Evolutionary conservation across 1,140 invertebrate genomes (phyloP).

Genomic region (Drosophila navojoa): DNA sequence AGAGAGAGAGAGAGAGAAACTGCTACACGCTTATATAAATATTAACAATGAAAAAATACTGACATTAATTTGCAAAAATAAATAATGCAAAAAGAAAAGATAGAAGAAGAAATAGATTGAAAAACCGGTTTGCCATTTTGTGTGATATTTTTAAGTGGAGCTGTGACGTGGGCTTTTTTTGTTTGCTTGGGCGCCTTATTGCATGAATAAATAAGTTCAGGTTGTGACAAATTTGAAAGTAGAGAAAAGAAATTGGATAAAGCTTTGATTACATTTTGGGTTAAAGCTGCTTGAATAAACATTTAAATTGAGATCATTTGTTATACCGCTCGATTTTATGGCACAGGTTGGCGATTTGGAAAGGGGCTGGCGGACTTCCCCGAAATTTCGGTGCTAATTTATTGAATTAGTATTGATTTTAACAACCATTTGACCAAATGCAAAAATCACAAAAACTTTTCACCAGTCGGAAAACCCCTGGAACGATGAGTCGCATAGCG

Average conservation of each 20-base stretch:
- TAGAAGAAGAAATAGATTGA: neutral
- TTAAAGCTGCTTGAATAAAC: conserved; percentile 27
- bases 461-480: conserved; percentile 32
- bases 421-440: conserved; percentile 15
- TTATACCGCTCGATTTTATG: conserved; percentile 23
- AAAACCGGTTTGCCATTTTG: conserved; percentile 7
- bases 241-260: conserved; percentile 45
- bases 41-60: conserved; percentile 13
- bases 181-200: conserved; percentile 26
- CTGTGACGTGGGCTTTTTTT: conserved; percentile 19
- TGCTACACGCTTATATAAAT: conserved; percentile 39
- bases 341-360: neutral
- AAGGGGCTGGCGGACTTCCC: conserved; percentile 34
- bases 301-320: conserved; percentile 28
- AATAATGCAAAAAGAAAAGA: conserved; percentile 26
- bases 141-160: conserved; percentile 27
- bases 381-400: conserved; percentile 21
- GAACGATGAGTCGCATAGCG: neutral
- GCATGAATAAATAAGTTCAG: conserved; percentile 32
- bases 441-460: conserved; percentile 27
- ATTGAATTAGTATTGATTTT: conserved; percentile 12
- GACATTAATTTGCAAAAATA: conserved; percentile 39
- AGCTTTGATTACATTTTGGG: conserved; percentile 19
- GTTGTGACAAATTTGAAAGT: conserved; percentile 20
- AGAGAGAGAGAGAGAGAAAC: neutral